phyloP scores from a whole-genome alignment of 2,113 vertebrate genomes.

The Callaeas wilsoni region DNA sequence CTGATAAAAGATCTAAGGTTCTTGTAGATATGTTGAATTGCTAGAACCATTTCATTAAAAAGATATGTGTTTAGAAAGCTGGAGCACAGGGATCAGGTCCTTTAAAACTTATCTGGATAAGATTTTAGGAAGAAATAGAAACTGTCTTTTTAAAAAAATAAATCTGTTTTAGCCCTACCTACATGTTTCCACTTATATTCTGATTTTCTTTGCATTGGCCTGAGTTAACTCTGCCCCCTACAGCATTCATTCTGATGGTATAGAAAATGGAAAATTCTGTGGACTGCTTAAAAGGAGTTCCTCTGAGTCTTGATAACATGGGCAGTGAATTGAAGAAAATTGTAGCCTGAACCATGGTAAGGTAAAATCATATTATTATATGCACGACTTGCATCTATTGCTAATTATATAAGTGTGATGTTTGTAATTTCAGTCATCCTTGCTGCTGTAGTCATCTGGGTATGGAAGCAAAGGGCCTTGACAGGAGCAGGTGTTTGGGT shows the following conservation, averaged over 20 bases:
- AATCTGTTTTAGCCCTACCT: background rate
- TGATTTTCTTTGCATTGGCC: background rate
- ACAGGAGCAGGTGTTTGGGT: conserved; percentile 10
- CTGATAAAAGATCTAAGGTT: background rate
- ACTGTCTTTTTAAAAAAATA: background rate
- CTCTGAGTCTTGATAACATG: background rate
- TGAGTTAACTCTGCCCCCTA: background rate
- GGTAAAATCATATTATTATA: background rate
- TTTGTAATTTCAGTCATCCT: background rate
- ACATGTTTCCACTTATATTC: background rate
- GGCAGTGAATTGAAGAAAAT: background rate
- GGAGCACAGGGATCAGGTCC: background rate
- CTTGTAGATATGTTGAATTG: background rate
- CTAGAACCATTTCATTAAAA: background rate
- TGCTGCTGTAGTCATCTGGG: background rate
- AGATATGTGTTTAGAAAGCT: background rate
- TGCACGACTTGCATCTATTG: background rate
- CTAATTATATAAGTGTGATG: background rate
- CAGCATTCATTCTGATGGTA: background rate
- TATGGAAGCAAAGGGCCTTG: background rate
- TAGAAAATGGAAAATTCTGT: background rate
- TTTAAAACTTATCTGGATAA: background rate
- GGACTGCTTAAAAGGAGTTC: background rate
- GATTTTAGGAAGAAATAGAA: background rate
- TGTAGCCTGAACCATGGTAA: background rate